Percentiles rank a stretch among this genome's conserved stretches.
These are phyloP conservation scores for Peromyscus polionotus DNA, from an alignment of 2,113 vertebrate species.

Conservation along the genomic window DNA sequence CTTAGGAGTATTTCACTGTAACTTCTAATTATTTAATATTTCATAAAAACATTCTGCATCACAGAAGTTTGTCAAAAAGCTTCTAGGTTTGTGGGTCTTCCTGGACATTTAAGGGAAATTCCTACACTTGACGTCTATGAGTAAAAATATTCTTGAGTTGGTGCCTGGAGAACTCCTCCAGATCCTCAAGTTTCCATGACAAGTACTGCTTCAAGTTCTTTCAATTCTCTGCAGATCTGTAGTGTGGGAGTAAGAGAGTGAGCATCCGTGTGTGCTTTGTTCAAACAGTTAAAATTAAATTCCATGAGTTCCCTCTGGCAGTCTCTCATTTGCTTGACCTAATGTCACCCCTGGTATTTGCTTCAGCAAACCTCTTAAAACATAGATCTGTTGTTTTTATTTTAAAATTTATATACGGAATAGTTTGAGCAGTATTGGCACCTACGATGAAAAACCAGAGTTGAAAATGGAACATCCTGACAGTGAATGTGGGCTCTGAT, in stretches of 20 bases:
- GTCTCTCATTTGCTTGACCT: constrained; percentile 75
- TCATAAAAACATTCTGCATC: constrained; percentile 52
- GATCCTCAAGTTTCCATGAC: constrained; percentile 43
- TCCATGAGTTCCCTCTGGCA: constrained; percentile 74
- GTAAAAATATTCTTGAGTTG: constrained; percentile 64
- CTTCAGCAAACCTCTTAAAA: constrained; percentile 67
- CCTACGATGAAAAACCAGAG: constrained; percentile 34
- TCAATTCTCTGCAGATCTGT: constrained; percentile 77
- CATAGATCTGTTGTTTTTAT: constrained; percentile 50
- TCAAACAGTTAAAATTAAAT: constrained; percentile 79
- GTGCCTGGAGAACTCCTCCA: constrained; percentile 48
- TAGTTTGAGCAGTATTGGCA: constrained; percentile 64
- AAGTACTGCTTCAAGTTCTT: constrained; percentile 61
- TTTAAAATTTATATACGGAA: constrained; percentile 63
- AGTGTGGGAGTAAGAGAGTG: constrained; percentile 85
- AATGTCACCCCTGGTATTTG: constrained; percentile 72
- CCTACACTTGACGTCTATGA: neutral
- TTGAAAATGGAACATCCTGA: constrained; percentile 60
- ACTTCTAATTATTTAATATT: constrained; percentile 64
- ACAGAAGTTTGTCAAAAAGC: neutral
- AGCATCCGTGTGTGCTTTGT: constrained; percentile 83
- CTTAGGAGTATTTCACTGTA: neutral
- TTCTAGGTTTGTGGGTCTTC: neutral
- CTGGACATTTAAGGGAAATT: constrained; percentile 61
- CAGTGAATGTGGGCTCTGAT: constrained; percentile 71